Evolutionary conservation across 2,113 vertebrate species (phyloP).

Genomic region (Oncorhynchus keta): DNA sequence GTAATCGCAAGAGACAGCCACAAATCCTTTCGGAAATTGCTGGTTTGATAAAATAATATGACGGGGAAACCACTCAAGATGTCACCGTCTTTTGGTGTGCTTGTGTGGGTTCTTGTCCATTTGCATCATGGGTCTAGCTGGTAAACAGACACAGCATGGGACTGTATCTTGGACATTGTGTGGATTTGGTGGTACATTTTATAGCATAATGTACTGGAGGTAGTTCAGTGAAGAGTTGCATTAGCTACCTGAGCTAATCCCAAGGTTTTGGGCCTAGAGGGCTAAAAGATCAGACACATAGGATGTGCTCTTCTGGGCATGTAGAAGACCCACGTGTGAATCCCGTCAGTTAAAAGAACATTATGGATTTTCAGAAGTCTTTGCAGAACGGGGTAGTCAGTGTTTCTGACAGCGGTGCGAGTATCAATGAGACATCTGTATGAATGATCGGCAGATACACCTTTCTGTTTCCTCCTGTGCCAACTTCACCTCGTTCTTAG

Average conservation of each 20-base stretch:
- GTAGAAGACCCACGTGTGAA: too few relatives aligned
- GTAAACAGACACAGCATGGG: neutral
- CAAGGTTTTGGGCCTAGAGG: too few relatives aligned
- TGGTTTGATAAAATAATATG: constrained; percentile 86
- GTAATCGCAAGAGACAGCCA: constrained; percentile 68
- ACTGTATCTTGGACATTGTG: neutral
- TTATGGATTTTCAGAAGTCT: neutral
- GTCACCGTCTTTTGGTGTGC: constrained; percentile 76
- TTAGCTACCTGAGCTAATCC: too few relatives aligned
- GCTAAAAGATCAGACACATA: too few relatives aligned
- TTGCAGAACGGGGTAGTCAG: neutral
- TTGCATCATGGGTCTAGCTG: neutral
- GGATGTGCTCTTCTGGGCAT: too few relatives aligned
- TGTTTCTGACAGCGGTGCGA: neutral
- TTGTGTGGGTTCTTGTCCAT: neutral
- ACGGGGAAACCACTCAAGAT: constrained; percentile 80
- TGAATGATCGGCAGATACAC: neutral
- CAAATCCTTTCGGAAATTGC: constrained; percentile 87
- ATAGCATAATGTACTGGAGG: neutral
- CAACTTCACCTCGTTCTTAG: too few relatives aligned
- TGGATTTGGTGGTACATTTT: neutral
- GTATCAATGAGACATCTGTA: neutral
- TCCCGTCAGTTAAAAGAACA: too few relatives aligned
- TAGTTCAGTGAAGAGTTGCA: too few relatives aligned
- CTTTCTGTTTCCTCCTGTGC: neutral